A percentile compares a stretch with the other conserved stretches of the same genome.
Evolutionary conservation across 1,140 invertebrate species (phyloP).

Genomic region (Cotesia typhae): DNA sequence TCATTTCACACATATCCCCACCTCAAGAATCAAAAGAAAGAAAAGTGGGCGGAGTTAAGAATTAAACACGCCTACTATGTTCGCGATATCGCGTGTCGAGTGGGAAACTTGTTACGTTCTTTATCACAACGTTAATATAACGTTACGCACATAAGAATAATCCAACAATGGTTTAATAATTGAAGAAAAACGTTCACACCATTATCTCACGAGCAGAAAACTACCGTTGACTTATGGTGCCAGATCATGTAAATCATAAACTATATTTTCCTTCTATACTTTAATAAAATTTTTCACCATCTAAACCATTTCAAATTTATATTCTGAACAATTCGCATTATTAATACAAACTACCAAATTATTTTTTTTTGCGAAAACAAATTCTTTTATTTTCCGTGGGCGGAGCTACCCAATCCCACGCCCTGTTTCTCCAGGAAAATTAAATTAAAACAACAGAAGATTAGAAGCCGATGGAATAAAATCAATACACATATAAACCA

Average conservation of each 20-base stretch:
- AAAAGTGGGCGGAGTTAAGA: slow-evolving; percentile 49
- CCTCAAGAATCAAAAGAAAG: slow-evolving; percentile 40
- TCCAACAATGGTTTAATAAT: slow-evolving; percentile 16
- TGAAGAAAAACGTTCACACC: slow-evolving; percentile 18
- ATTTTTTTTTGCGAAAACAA: too few relatives aligned
- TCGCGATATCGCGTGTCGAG: slow-evolving; percentile 10
- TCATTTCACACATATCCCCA: slow-evolving; percentile 42
- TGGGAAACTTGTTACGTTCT: not conserved
- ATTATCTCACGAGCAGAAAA: slow-evolving; percentile 12
- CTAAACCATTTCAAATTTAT: too few relatives aligned
- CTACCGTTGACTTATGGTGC: slow-evolving; percentile 4
- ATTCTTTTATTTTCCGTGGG: too few relatives aligned
- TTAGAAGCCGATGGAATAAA: too few relatives aligned
- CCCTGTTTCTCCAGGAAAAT: too few relatives aligned
- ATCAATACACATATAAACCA: too few relatives aligned
- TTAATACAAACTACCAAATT: too few relatives aligned
- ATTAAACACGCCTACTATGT: slow-evolving; percentile 43
- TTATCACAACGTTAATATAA: slow-evolving; percentile 10
- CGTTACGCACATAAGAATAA: slow-evolving; percentile 3
- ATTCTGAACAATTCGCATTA: too few relatives aligned
- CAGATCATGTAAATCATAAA: slow-evolving; percentile 6
- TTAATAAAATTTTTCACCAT: too few relatives aligned
- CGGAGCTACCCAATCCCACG: too few relatives aligned
- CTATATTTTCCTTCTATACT: not conserved
- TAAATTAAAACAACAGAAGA: too few relatives aligned